phyloP scores from a whole-genome alignment of 2,113 vertebrate genomes.

The Panthera tigris region DNA sequence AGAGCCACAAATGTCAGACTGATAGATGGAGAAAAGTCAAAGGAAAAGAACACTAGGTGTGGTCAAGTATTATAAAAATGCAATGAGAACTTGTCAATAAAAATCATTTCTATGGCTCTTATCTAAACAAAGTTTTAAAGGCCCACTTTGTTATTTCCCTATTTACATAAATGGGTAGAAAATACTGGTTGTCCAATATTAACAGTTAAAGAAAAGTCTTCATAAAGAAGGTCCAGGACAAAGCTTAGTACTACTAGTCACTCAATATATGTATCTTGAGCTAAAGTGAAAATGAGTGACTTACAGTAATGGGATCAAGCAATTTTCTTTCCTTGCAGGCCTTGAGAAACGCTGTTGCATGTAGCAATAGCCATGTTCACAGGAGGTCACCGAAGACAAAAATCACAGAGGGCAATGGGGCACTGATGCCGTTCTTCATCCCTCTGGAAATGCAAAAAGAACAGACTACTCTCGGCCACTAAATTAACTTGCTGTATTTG shows the following conservation, averaged over 20 bases:
- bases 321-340: neutral
- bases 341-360: neutral
- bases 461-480: neutral
- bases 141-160: neutral
- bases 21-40: neutral
- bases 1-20: neutral
- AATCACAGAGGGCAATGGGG: neutral
- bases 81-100: neutral
- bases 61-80: neutral
- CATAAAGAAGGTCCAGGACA: neutral
- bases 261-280: neutral
- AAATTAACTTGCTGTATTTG: neutral
- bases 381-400: neutral
- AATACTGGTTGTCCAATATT: neutral
- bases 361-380: neutral
- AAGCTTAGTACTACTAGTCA: neutral
- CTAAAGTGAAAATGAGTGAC: neutral
- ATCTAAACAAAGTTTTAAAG: constrained; percentile 3
- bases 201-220: neutral
- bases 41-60: neutral
- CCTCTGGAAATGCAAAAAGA: neutral
- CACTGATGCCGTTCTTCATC: neutral
- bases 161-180: neutral
- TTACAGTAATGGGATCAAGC: neutral
- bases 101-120: neutral